Evolutionary conservation across 92 coral and sea anemone species (phyloP).

Genomic region (Palythoa grandis): DNA sequence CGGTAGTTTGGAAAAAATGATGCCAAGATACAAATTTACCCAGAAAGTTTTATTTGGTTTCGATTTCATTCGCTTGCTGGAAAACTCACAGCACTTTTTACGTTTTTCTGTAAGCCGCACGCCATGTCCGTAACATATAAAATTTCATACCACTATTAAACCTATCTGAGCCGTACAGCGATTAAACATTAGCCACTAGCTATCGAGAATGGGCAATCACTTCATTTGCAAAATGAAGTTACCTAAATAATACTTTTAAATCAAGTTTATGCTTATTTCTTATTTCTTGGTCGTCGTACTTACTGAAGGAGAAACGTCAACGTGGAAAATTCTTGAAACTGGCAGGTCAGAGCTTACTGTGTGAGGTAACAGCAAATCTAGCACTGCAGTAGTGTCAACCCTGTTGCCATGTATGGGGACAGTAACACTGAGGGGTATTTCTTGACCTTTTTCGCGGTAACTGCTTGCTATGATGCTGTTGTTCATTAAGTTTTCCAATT

Average conservation of each 20-base stretch:
- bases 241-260: too few relatives aligned
- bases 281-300: constrained; percentile 19
- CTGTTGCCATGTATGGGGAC: constrained; percentile 77
- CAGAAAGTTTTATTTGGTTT: too few relatives aligned
- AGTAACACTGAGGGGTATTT: constrained; percentile 51
- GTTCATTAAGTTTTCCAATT: constrained; percentile 63
- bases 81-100: too few relatives aligned
- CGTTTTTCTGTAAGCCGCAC: too few relatives aligned
- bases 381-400: constrained; percentile 52
- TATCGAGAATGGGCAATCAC: too few relatives aligned
- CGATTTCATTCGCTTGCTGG: too few relatives aligned
- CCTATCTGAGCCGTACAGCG: too few relatives aligned
- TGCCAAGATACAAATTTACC: too few relatives aligned
- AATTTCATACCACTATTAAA: too few relatives aligned
- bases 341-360: constrained; percentile 74
- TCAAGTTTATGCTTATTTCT: neutral
- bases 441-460: neutral
- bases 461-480: constrained; percentile 42
- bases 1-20: too few relatives aligned
- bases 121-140: too few relatives aligned
- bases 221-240: neutral
- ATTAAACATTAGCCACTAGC: too few relatives aligned
- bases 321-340: constrained; percentile 78
- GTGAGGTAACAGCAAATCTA: constrained; percentile 67
- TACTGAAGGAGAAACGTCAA: constrained; percentile 81